phyloP scores from a whole-genome alignment of 2,888 invertebrate genomes.

The Euzophera pinguis region DNA sequence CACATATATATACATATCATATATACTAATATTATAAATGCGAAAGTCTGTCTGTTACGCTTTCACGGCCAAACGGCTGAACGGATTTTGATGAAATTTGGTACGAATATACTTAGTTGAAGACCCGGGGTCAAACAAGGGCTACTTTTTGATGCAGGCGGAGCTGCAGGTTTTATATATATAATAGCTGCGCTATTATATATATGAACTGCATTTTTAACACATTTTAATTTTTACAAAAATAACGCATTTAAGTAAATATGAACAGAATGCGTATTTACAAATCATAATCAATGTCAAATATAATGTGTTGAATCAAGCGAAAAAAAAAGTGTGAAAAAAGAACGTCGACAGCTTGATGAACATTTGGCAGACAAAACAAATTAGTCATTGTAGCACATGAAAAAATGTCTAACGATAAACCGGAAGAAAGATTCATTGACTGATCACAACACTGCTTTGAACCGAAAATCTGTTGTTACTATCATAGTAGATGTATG shows the following conservation, averaged over 20 bases:
- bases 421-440: constrained; percentile 50
- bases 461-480: constrained; percentile 68
- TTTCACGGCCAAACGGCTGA: too few species aligned
- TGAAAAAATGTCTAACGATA: constrained; percentile 37
- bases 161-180: too few species aligned
- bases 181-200: too few species aligned
- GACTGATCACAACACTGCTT: constrained; percentile 62
- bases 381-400: background rate
- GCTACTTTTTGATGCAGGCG: too few species aligned
- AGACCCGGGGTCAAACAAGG: too few species aligned
- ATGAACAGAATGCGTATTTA: background rate
- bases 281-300: background rate
- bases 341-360: background rate
- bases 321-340: background rate
- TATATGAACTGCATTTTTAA: too few species aligned
- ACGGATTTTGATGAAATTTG: too few species aligned
- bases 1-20: too few species aligned
- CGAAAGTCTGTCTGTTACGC: too few species aligned
- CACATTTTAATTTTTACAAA: background rate
- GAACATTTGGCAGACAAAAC: background rate
- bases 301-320: background rate
- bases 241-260: background rate
- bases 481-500: constrained; percentile 69
- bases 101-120: too few species aligned
- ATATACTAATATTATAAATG: too few species aligned